Conservation (phyloP, 2,113 vertebrate species). For the Galbula dea region DNA sequence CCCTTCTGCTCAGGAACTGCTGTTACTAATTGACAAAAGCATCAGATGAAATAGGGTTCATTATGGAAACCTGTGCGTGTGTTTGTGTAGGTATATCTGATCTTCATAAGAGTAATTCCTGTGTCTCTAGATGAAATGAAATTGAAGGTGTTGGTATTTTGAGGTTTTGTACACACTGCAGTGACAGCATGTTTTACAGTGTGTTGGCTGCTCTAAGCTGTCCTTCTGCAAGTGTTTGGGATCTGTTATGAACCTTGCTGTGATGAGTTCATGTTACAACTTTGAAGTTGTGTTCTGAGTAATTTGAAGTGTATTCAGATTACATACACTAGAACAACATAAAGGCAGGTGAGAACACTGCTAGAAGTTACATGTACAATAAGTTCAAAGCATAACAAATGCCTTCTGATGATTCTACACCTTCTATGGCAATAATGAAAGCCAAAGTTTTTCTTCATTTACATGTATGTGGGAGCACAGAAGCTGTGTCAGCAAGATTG, state of each 20-base stretch:
- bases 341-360: background rate
- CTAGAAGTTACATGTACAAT: background rate
- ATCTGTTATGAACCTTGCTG: background rate
- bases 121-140: background rate
- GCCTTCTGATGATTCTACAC: background rate
- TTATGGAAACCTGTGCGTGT: background rate
- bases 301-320: background rate
- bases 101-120: background rate
- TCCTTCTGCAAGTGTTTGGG: background rate
- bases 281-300: background rate
- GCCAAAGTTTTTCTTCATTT: background rate
- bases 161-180: background rate
- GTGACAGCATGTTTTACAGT: background rate
- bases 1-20: background rate
- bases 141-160: background rate
- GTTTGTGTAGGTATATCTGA: background rate
- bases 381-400: background rate
- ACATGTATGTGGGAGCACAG: background rate
- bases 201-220: background rate
- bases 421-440: background rate
- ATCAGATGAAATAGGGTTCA: background rate
- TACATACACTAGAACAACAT: background rate
- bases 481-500: background rate
- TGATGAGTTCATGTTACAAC: fast-evolving
- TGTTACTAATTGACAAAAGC: background rate